Conservation (phyloP, 1,140 invertebrate species). For the Xylocopa sonorina region DNA sequence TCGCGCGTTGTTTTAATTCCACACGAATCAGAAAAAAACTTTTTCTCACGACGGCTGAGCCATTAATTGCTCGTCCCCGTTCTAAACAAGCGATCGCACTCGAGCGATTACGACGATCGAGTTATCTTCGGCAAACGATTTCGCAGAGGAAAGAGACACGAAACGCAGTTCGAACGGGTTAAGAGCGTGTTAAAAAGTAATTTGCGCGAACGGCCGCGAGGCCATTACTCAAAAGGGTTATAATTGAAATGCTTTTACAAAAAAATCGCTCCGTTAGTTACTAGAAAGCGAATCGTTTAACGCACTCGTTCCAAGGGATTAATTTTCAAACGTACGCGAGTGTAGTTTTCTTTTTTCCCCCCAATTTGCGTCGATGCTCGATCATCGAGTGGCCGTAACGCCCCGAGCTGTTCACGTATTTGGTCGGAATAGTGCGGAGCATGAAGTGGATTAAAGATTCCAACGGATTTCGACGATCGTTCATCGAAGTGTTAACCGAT, state of each 20-base stretch:
- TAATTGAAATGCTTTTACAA: background rate
- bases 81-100: no score
- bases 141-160: no score
- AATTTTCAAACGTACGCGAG: background rate
- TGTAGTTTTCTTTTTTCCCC: background rate
- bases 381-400: background rate
- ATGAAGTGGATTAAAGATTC: slow-evolving; percentile 4
- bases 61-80: no score
- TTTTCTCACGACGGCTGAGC: no score
- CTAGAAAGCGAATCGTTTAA: no score
- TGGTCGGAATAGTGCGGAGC: background rate
- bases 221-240: background rate
- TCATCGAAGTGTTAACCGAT: background rate
- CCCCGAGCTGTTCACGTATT: background rate
- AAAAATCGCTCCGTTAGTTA: background rate
- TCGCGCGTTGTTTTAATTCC: no score
- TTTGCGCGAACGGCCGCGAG: background rate
- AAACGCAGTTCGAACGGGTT: background rate
- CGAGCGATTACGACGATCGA: no score
- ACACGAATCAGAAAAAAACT: no score
- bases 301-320: background rate
- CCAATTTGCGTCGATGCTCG: background rate
- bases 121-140: no score
- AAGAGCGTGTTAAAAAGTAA: no score
- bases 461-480: background rate